These are phyloP conservation scores for Mimachlamys varia DNA, from an alignment of 2,888 invertebrate genomes.

Conservation along the genomic window DNA sequence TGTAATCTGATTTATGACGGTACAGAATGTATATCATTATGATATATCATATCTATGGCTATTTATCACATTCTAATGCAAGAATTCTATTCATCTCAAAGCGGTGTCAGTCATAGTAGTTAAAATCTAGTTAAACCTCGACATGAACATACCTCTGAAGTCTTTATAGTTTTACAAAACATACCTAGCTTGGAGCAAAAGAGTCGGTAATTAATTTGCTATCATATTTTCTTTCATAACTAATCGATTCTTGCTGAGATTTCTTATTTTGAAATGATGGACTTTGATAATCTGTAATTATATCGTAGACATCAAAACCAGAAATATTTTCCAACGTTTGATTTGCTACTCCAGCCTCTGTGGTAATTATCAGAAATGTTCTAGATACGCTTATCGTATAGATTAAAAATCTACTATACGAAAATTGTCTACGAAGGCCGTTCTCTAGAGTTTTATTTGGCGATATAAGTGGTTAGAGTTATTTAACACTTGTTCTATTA, in stretches of 20 bases:
- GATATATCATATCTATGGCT: too few relatives aligned
- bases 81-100: not conserved
- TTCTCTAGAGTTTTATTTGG: too few relatives aligned
- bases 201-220: constrained; percentile 5
- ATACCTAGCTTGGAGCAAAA: not conserved
- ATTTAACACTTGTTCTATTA: too few relatives aligned
- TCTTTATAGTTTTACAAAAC: not conserved
- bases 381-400: not conserved
- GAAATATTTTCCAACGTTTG: not conserved
- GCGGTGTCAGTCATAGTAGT: not conserved
- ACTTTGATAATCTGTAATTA: not conserved
- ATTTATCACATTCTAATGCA: not conserved
- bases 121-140: not conserved
- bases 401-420: not conserved
- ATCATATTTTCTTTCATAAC: not conserved
- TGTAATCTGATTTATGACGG: too few relatives aligned
- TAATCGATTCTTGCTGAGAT: not conserved
- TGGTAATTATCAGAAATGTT: not conserved
- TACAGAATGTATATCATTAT: too few relatives aligned
- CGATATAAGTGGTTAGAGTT: too few relatives aligned
- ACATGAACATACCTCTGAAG: not conserved
- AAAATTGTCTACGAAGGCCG: not conserved
- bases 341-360: not conserved
- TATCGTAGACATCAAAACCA: not conserved
- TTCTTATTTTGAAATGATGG: not conserved